phyloP scores from a whole-genome alignment of 1,140 invertebrate genomes.

The Microvelia longipes region DNA sequence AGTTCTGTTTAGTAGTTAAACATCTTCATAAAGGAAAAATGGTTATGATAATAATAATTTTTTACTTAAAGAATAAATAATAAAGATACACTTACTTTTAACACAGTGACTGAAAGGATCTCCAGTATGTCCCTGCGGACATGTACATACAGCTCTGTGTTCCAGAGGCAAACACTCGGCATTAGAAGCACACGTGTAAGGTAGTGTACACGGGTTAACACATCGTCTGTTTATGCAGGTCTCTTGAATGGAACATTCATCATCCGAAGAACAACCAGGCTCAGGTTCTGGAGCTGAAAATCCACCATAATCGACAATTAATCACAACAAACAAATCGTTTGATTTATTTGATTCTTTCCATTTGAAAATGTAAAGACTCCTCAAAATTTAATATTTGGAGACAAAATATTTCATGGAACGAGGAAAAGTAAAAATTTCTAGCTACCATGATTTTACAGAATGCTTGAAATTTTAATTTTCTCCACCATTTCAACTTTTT shows the following conservation, averaged over 20 bases:
- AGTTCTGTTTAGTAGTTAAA: too few relatives aligned
- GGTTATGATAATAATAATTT: too few relatives aligned
- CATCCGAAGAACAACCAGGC: conserved; percentile 48
- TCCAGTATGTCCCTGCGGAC: conserved; percentile 54
- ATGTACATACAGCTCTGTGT: conserved; percentile 61
- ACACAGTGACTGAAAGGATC: conserved; percentile 68
- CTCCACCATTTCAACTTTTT: too few relatives aligned
- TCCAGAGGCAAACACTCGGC: conserved; percentile 59
- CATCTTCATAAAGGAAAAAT: too few relatives aligned
- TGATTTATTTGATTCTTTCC: too few relatives aligned
- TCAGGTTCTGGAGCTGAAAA: conserved; percentile 32
- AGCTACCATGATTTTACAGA: too few relatives aligned
- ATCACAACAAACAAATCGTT: not conserved
- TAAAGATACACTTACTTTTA: conserved; percentile 34
- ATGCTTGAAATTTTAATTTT: too few relatives aligned
- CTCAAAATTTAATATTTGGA: too few relatives aligned
- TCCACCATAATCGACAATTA: not conserved
- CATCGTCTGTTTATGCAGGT: conserved; percentile 57
- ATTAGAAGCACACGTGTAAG: conserved; percentile 58
- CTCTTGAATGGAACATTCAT: conserved; percentile 53
- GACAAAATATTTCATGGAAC: too few relatives aligned
- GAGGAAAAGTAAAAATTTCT: too few relatives aligned
- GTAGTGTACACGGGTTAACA: conserved; percentile 55
- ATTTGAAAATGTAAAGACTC: too few relatives aligned
- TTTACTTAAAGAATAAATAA: too few relatives aligned